Evolutionary conservation across 2,888 invertebrate species (phyloP).

Genomic region (Helicoverpa assulta): DNA sequence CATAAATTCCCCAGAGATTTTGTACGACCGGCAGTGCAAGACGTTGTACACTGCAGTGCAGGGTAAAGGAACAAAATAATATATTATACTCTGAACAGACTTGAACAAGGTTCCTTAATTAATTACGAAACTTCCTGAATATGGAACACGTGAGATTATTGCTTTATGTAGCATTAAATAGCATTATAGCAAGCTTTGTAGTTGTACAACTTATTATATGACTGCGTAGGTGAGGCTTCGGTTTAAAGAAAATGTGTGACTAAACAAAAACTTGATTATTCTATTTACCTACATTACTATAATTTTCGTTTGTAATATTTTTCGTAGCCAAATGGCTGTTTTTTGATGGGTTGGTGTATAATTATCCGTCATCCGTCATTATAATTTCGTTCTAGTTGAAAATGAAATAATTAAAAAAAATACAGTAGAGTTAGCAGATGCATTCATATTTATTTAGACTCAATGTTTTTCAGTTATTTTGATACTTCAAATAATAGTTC

Average conservation of each 20-base stretch:
- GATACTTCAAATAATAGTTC: no score
- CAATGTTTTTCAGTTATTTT: no score
- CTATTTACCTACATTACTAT: no score
- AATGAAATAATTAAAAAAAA: no score
- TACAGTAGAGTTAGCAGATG: no score
- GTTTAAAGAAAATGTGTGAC: background rate
- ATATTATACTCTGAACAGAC: conserved; percentile 38
- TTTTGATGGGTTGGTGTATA: no score
- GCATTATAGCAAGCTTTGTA: conserved; percentile 18
- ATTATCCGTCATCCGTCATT: no score
- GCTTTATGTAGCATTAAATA: conserved; percentile 50
- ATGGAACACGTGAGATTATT: conserved; percentile 49
- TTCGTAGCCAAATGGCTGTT: no score
- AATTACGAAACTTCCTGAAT: conserved; percentile 53
- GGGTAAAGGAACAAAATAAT: conserved; percentile 23
- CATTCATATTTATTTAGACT: no score
- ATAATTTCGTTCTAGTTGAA: no score
- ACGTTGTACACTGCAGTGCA: conserved; percentile 11
- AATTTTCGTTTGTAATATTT: no score
- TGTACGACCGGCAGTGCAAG: background rate
- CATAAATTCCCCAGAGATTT: background rate
- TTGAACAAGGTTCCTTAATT: conserved; percentile 44
- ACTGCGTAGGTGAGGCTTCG: background rate
- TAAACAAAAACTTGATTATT: no score
- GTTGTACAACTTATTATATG: conserved; percentile 15